A percentile compares a stretch with the other conserved stretches of the same genome.
These are phyloP conservation scores for Novumbra hubbsi DNA, from an alignment of 2,797 vertebrate species.

Conservation along the genomic window DNA sequence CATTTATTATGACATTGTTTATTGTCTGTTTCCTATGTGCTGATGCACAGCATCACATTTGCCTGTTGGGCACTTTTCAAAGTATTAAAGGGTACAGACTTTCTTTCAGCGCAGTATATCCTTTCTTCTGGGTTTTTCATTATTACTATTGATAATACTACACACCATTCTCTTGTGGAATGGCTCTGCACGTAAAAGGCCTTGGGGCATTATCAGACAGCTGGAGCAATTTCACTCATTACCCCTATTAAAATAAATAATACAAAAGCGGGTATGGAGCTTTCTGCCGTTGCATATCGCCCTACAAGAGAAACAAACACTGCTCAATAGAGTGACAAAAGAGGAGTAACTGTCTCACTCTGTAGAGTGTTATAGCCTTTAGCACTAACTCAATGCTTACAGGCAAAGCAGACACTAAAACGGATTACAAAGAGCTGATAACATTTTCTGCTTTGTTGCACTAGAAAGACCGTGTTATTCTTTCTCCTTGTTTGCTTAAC, in stretches of 20 bases:
- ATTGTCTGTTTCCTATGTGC: neutral
- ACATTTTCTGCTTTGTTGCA: conserved; percentile 9
- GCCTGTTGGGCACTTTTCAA: neutral
- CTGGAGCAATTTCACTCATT: conserved; percentile 31
- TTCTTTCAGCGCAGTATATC: neutral
- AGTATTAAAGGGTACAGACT: neutral
- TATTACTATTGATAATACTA: conserved; percentile 38
- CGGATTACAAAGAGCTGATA: conserved; percentile 19
- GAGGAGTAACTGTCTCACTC: conserved; percentile 9
- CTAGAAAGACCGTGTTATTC: neutral
- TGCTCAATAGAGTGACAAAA: conserved; percentile 20
- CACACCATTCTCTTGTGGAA: conserved; percentile 12
- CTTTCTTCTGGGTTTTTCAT: neutral
- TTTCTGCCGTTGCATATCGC: neutral
- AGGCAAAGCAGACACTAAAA: conserved; percentile 26
- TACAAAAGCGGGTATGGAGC: conserved; percentile 28
- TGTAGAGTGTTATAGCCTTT: neutral
- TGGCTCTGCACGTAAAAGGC: conserved; percentile 22
- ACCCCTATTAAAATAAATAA: conserved; percentile 14
- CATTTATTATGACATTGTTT: neutral
- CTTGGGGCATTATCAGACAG: conserved; percentile 25
- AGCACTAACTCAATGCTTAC: conserved; percentile 10
- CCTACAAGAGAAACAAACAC: neutral
- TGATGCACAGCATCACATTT: neutral
- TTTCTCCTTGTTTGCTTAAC: neutral